Evolutionary conservation across 2,888 invertebrate genomes (phyloP).

Genomic region (Parochlus steinenii): DNA sequence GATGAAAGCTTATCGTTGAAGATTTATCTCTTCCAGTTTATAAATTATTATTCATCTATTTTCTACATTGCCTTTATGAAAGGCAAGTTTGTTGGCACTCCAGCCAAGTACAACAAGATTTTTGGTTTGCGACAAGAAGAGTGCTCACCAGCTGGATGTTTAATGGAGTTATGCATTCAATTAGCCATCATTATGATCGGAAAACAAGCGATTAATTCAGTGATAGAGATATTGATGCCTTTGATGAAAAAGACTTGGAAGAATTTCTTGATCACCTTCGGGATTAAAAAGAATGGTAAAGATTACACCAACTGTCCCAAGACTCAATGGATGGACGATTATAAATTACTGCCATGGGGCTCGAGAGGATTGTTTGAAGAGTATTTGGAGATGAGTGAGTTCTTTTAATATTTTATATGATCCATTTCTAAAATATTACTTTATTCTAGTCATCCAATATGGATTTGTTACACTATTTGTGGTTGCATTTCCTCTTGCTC

Average conservation of each 20-base stretch:
- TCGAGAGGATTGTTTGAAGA: conserved; percentile 58
- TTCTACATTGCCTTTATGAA: conserved; percentile 71
- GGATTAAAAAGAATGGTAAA: conserved; percentile 24
- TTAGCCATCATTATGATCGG: conserved; percentile 74
- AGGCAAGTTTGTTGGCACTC: conserved; percentile 64
- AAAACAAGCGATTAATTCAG: conserved; percentile 62
- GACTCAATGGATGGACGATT: conserved; percentile 62
- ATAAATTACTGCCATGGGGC: conserved; percentile 43
- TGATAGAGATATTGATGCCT: conserved; percentile 62
- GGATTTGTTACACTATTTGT: conserved; percentile 79
- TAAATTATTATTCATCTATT: conserved; percentile 77
- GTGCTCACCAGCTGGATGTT: conserved; percentile 71
- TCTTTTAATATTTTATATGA: too few species aligned
- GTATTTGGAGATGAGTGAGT: conserved; percentile 60
- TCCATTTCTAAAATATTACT: too few species aligned
- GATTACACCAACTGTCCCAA: conserved; percentile 32
- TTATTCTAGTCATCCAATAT: too few species aligned
- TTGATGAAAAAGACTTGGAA: conserved; percentile 34
- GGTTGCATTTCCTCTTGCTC: conserved; percentile 71
- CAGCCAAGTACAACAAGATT: conserved; percentile 55
- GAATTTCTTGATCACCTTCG: conserved; percentile 31
- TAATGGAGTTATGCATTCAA: conserved; percentile 74
- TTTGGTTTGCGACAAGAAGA: conserved; percentile 57
- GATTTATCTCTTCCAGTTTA: conserved; percentile 74
- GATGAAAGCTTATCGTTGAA: conserved; percentile 75